Percentiles rank a stretch among this genome's conserved stretches.
These are phyloP conservation scores for Cecropterus lyciades DNA, from an alignment of 1,140 invertebrate genomes.

Conservation along the genomic window DNA sequence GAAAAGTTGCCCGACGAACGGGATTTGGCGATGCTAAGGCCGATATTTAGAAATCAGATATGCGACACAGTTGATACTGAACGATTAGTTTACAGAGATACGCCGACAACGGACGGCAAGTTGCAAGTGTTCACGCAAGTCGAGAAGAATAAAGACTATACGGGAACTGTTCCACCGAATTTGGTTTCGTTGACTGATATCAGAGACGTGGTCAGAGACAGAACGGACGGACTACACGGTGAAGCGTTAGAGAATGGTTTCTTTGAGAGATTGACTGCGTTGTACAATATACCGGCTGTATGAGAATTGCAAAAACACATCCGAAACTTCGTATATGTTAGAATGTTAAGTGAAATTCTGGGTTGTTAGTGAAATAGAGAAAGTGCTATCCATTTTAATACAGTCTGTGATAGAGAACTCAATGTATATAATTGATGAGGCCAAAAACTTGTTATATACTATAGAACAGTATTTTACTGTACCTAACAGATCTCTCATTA, in stretches of 20 bases:
- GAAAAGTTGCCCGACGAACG: constrained; percentile 39
- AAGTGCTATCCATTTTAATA: too few species aligned
- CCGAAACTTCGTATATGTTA: neutral
- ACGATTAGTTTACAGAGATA: constrained; percentile 43
- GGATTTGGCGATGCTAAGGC: constrained; percentile 48
- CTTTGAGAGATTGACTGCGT: constrained; percentile 62
- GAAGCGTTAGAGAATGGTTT: constrained; percentile 66
- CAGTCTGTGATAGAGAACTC: too few species aligned
- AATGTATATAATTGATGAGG: too few species aligned
- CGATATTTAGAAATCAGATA: constrained; percentile 44
- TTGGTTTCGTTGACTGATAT: constrained; percentile 55
- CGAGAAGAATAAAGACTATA: constrained; percentile 56
- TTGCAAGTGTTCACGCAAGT: constrained; percentile 67
- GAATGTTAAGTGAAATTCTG: neutral
- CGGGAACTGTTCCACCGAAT: constrained; percentile 43
- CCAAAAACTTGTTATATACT: too few species aligned
- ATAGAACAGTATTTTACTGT: too few species aligned
- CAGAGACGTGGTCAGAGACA: constrained; percentile 50
- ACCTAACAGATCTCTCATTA: too few species aligned
- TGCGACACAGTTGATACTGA: constrained; percentile 41
- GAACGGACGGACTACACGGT: constrained; percentile 46
- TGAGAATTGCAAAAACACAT: constrained; percentile 37
- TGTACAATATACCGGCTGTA: constrained; percentile 72
- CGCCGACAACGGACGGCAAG: constrained; percentile 65
- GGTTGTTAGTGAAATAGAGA: too few species aligned